Evolutionary conservation across 2,888 invertebrate genomes (phyloP), one percentile per base, ranked within the genome.

Genomic region (Agrilus mali): DNA sequence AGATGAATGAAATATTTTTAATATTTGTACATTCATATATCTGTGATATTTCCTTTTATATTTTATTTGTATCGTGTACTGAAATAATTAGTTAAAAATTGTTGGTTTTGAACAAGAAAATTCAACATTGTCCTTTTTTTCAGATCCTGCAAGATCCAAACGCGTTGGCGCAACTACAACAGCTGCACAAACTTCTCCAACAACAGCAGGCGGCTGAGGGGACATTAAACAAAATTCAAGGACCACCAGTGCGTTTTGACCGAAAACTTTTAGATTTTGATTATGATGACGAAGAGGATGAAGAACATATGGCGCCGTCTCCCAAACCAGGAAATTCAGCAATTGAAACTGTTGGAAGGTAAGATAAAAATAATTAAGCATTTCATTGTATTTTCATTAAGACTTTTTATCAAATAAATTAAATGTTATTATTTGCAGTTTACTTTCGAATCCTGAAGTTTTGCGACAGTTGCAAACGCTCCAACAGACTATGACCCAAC

Each of bases 241-340:
- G 65, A 0, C 60, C 63, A 35, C 68, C 69, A 43, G 75, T 82
- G 4, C 86, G 86, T 61, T 87, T 87, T 64, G 86, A 86, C 62
- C 78, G 87, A 59, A 88, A 90, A 60, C 67, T 92, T 13, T 68
- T 93, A 46, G 86, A 92, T 66, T 93, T 88, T 65, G 92, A 93
- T 66, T 93, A 93, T 61, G 90, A 86, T 43, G 90, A 90, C 54
- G 92, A 92, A 50, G 90, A 90, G 43, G 90, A 90, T n/a, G 82
- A 83, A 33, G 77, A 74, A 46, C 68, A 63, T 42, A 51, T 56
- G 38, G 65, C 65, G 53, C 62, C 65, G 8, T 70, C 67, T 22
- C 73, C 73, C 0, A 68, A 70, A 49, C 42, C 46, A 17, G 32
- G 42, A 14, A 36, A 31, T 33, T 41, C 53, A 4, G 45, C 52